Base-by-base conservation (phyloP, 2,888 invertebrate genomes). In the Dendrolimus houi region DNA sequence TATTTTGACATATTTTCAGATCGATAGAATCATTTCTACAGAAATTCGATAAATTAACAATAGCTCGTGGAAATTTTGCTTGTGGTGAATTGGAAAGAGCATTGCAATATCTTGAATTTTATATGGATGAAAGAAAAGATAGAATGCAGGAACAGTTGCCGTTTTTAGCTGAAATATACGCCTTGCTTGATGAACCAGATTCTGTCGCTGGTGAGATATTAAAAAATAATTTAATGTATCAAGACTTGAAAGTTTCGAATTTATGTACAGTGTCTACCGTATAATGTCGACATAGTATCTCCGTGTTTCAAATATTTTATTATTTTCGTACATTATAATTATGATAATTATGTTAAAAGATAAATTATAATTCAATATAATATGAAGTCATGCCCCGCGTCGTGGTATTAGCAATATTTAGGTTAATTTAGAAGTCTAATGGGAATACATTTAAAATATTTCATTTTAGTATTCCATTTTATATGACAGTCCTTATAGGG, bases 121-220 rank as follows among this genome's bases (percentile, higher is more conserved):
- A 95, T 63, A 94, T 96, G 83, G 92, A 91, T 41, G 92, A 92
- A 55, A 86, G 92, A 57, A 87, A 91, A 9, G 75, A 83, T 1
- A 83, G 87, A 12, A 76, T 93, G 63, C 91, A 93, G 61, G 91
- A 93, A 9, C 93, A 94, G 64, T 78, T 95, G 55, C 92, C 93
- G 0, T 92, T 94, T 63, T 75, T 95, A 47, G 93, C 94, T 0
- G 95, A 96, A 88, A 94, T 98, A 68, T 98, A 98, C 77, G 95
- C 96, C 0, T 92, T 96, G 60, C 80, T 99, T 62, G 96, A 97
- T 78, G 98, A 99, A 77, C 94, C 97, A 0, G 98, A 99, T 81
- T 96, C 97, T 9, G 96, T 98, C 0, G 94, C 95, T 63, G 98
- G 96, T 79, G 88, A 71, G 70, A 54, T 55, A n/a, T 52, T 53